These are phyloP conservation scores for Mesorhabditis belari DNA, from an alignment of 2,888 invertebrate species.

Conservation along the genomic window DNA sequence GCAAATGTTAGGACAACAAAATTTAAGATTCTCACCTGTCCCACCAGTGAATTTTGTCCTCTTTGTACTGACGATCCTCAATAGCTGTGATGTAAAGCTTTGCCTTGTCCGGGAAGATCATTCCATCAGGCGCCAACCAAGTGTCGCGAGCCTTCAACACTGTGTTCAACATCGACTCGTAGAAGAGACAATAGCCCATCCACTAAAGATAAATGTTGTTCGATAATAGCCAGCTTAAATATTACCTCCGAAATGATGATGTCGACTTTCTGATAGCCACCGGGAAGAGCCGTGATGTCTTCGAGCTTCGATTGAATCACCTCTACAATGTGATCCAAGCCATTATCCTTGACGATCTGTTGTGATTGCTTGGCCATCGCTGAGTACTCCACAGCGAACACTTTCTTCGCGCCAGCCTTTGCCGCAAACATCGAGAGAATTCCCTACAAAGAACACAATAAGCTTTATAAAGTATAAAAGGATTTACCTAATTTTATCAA, in stretches of 20 bases:
- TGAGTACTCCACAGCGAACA: constrained; percentile 89
- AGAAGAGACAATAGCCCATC: constrained; percentile 85
- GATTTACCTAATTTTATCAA: no score
- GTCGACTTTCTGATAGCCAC: constrained; percentile 81
- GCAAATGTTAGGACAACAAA: no score
- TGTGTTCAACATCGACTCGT: constrained; percentile 98
- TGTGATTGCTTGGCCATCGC: constrained; percentile 95
- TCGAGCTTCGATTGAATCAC: constrained; percentile 69
- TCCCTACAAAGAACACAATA: no score
- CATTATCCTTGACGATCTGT: constrained; percentile 74
- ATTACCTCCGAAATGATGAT: constrained; percentile 79
- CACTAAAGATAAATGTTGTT: no score
- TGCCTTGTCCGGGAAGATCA: constrained; percentile 85
- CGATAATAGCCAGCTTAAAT: no score
- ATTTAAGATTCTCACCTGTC: no score
- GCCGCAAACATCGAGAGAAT: constrained; percentile 99
- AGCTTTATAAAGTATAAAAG: no score
- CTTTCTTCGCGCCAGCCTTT: constrained; percentile 88
- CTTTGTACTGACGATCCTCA: constrained; percentile 93
- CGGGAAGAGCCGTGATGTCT: constrained; percentile 78
- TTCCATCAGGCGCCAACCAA: constrained; percentile 76
- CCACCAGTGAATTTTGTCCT: constrained; percentile 94
- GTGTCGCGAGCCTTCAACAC: constrained; percentile 96
- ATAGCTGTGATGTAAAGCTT: constrained; percentile 80
- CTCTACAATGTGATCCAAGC: constrained; percentile 54